These are phyloP conservation scores for Corticium candelabrum DNA, from an alignment of 37 sponge, comb jelly and placozoan genomes.

Conservation along the genomic window DNA sequence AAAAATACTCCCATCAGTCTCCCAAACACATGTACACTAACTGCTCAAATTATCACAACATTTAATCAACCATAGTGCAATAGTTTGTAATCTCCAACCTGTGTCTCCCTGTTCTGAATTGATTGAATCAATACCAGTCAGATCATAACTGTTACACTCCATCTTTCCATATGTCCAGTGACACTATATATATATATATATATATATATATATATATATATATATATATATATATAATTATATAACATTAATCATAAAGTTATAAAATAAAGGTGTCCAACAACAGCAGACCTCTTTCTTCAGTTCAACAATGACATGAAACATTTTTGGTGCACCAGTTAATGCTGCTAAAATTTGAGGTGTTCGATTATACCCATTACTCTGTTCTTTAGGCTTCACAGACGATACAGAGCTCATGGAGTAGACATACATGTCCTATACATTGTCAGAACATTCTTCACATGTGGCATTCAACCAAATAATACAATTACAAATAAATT, in stretches of 20 bases:
- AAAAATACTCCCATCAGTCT: too few relatives aligned
- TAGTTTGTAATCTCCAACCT: too few relatives aligned
- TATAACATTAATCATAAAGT: too few relatives aligned
- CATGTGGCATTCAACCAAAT: too few relatives aligned
- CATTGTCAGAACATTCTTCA: too few relatives aligned
- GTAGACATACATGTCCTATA: neutral
- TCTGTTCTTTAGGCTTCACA: neutral
- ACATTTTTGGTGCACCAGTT: neutral
- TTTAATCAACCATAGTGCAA: too few relatives aligned
- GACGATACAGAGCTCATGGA: neutral
- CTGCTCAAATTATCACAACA: too few relatives aligned
- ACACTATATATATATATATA: neutral
- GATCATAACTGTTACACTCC: neutral
- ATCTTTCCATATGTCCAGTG: neutral
- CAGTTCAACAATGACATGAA: neutral
- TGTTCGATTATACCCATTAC: neutral
- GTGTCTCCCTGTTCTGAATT: neutral
- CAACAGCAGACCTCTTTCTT: constrained; percentile 6
- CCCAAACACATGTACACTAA: too few relatives aligned
- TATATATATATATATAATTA: too few relatives aligned
- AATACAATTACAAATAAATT: too few relatives aligned
- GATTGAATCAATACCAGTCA: neutral
- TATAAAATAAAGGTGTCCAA: neutral
- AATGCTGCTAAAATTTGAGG: neutral
- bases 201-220: too few relatives aligned